These are phyloP conservation scores for Heterodera filipjevi DNA, from an alignment of 2,888 invertebrate genomes.

Conservation along the genomic window DNA sequence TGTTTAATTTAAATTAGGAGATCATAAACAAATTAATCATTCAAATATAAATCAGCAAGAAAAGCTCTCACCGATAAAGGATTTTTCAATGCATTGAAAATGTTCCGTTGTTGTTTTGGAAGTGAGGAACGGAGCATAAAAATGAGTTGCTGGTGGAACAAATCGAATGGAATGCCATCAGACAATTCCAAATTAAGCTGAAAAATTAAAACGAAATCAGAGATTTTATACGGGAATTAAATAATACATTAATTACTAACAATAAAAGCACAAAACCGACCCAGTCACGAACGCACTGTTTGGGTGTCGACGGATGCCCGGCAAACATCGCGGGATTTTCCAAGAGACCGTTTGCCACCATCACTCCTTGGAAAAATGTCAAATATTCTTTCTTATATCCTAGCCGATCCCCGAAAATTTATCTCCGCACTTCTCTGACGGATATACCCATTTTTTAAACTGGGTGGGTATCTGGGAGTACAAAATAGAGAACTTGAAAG, in stretches of 20 bases:
- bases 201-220: conserved; percentile 1
- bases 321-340: conserved; percentile 87
- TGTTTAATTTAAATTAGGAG: not conserved
- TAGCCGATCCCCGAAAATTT: too few species aligned
- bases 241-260: not conserved
- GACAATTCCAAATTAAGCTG: conserved; percentile 67
- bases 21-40: not conserved
- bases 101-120: conserved; percentile 31
- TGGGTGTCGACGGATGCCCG: conserved; percentile 76
- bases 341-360: conserved; percentile 88
- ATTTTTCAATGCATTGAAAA: conserved; percentile 28
- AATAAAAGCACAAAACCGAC: conserved; percentile 62
- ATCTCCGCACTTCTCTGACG: too few species aligned
- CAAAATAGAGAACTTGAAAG: too few species aligned
- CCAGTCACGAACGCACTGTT: conserved; percentile 82
- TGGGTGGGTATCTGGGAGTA: too few species aligned
- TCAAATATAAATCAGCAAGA: conserved; percentile 30
- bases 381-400: too few species aligned
- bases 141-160: conserved; percentile 92
- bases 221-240: too few species aligned
- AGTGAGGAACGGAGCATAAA: conserved; percentile 77
- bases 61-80: conserved; percentile 31
- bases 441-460: too few species aligned
- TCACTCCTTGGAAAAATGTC: conserved; percentile 73
- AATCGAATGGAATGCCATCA: conserved; percentile 76